A percentile compares a stretch with the other conserved stretches of the same genome.
Conservation (phyloP, 2,113 vertebrate species). For the Stegastes partitus region DNA sequence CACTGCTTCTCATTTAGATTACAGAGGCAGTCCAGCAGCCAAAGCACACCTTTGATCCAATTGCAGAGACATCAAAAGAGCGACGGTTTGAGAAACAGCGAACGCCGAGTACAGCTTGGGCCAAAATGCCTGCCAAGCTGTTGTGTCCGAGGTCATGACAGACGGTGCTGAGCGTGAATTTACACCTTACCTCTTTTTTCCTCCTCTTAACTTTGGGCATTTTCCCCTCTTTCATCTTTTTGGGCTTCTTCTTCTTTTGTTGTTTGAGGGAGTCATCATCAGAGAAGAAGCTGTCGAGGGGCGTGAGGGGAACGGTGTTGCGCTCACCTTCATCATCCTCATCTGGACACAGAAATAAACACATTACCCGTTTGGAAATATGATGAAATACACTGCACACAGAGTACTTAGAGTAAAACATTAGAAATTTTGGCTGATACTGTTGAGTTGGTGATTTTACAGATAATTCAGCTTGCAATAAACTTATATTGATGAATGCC, state of each 20-base stretch:
- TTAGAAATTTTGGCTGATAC: neutral
- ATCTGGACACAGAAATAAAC: slow-evolving; percentile 77
- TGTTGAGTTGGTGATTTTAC: too few species aligned
- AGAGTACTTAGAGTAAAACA: neutral
- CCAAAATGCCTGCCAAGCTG: slow-evolving; percentile 51
- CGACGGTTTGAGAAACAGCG: slow-evolving; percentile 47
- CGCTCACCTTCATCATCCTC: slow-evolving; percentile 87
- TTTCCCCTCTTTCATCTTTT: slow-evolving; percentile 90
- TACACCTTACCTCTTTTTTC: slow-evolving; percentile 88
- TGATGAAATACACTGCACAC: neutral
- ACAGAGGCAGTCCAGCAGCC: slow-evolving; percentile 55
- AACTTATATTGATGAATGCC: too few species aligned
- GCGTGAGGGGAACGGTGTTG: slow-evolving; percentile 79
- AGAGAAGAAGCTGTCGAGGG: slow-evolving; percentile 88
- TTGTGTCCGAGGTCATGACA: slow-evolving; percentile 42
- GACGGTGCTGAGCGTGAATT: slow-evolving; percentile 25
- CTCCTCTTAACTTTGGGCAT: slow-evolving; percentile 89
- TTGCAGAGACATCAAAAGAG: slow-evolving; percentile 63
- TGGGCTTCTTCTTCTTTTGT: slow-evolving; percentile 90
- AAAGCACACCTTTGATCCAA: slow-evolving; percentile 69
- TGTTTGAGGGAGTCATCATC: slow-evolving; percentile 85
- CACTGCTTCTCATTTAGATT: slow-evolving; percentile 66
- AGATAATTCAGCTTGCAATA: too few species aligned
- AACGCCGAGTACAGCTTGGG: slow-evolving; percentile 22
- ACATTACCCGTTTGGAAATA: slow-evolving; percentile 3